phyloP scores from a whole-genome alignment of 2,113 vertebrate species.

The Cynoglossus semilaevis region DNA sequence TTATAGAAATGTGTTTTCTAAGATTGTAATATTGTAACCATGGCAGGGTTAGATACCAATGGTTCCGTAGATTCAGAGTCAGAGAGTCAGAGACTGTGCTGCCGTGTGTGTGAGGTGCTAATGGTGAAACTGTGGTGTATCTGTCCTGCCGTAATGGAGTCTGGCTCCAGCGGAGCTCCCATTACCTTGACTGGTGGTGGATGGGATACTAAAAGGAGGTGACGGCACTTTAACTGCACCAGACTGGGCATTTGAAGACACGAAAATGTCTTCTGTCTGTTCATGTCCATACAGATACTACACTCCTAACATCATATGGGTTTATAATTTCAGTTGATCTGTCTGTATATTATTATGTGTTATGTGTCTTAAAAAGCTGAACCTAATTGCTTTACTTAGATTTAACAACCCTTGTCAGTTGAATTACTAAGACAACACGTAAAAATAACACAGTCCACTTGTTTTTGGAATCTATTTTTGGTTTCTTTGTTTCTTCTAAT shows the following conservation, averaged over 20 bases:
- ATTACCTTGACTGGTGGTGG: constrained; percentile 49
- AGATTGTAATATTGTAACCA: too few species aligned
- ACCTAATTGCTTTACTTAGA: too few species aligned
- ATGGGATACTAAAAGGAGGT: constrained; percentile 30
- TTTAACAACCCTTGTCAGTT: too few species aligned
- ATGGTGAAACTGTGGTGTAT: constrained; percentile 31
- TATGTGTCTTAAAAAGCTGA: too few species aligned
- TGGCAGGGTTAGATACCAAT: too few species aligned
- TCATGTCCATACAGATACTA: not conserved
- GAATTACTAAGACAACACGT: too few species aligned
- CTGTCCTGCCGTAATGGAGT: constrained; percentile 33
- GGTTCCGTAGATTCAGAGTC: not conserved
- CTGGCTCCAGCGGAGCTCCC: constrained; percentile 27
- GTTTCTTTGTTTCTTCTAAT: too few species aligned
- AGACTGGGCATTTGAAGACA: constrained; percentile 9
- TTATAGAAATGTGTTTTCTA: too few species aligned
- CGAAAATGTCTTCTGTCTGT: constrained; percentile 35
- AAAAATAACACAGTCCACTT: too few species aligned
- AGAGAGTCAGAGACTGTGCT: constrained; percentile 19
- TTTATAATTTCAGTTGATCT: too few species aligned
- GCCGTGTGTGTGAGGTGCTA: constrained; percentile 10
- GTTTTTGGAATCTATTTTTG: too few species aligned
- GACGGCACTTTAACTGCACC: constrained; percentile 50
- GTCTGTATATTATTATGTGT: too few species aligned
- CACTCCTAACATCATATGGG: not conserved